phyloP scores from a whole-genome alignment of 2,888 invertebrate genomes.

The Hipparchia semele region DNA sequence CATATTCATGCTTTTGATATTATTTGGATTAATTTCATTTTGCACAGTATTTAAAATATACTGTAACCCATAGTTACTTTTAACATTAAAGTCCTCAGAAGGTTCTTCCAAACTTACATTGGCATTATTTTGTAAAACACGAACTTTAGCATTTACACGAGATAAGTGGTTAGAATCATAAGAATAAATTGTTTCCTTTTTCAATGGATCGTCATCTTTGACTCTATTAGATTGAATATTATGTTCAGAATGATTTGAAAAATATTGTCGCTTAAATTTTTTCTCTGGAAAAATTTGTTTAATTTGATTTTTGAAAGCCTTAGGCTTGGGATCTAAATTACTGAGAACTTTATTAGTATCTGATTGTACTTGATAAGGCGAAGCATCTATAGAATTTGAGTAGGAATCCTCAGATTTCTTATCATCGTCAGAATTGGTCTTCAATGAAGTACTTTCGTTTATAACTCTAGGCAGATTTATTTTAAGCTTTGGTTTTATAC shows the following conservation, averaged over 20 bases:
- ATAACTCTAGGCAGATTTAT: slow-evolving; percentile 57
- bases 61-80: slow-evolving; percentile 53
- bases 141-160: slow-evolving; percentile 10
- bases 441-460: slow-evolving; percentile 48
- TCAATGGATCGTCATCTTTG: background rate
- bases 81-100: slow-evolving; percentile 18
- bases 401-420: slow-evolving; percentile 58
- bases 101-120: background rate
- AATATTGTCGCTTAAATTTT: background rate
- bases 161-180: slow-evolving; percentile 14
- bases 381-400: slow-evolving; percentile 47
- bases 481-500: slow-evolving; percentile 53
- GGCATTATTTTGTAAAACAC: slow-evolving; percentile 17
- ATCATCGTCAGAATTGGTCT: slow-evolving; percentile 51
- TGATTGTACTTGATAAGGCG: slow-evolving; percentile 34
- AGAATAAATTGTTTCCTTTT: background rate
- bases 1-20: slow-evolving; percentile 41
- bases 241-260: background rate
- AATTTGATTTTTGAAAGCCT: slow-evolving; percentile 12
- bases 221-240: background rate
- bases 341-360: slow-evolving; percentile 44
- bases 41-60: slow-evolving; percentile 58
- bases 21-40: slow-evolving; percentile 49
- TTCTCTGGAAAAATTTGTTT: slow-evolving; percentile 18
- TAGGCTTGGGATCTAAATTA: background rate